phyloP scores from a whole-genome alignment of 2,888 invertebrate species.

The Dryobotodes eremita region DNA sequence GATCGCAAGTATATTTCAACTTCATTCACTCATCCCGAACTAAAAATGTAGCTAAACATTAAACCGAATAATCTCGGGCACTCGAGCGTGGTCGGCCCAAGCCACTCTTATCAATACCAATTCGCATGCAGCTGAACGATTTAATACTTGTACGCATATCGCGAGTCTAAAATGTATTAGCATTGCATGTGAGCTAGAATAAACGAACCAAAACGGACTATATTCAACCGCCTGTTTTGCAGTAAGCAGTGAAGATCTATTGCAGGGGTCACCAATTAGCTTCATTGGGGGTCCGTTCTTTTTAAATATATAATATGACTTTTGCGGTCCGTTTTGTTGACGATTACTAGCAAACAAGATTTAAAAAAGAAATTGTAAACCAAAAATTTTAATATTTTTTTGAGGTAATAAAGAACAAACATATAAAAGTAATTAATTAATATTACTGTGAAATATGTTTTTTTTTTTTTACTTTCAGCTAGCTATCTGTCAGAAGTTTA shows the following conservation, averaged over 20 bases:
- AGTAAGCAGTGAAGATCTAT: constrained; percentile 18
- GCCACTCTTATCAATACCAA: constrained; percentile 42
- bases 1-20: constrained; percentile 61
- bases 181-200: constrained; percentile 16
- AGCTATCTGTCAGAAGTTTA: no score
- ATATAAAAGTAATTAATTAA: no score
- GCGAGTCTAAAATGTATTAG: constrained; percentile 9
- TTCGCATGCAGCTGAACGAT: background rate
- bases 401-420: no score
- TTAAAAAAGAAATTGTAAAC: no score
- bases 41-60: constrained; percentile 36
- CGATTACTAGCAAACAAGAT: no score
- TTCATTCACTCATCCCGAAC: constrained; percentile 56
- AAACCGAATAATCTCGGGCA: constrained; percentile 35
- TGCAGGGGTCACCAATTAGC: no score
- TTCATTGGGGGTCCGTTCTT: no score
- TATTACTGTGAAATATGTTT: no score
- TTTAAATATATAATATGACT: no score
- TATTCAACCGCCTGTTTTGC: constrained; percentile 1
- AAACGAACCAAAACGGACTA: constrained; percentile 17
- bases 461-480: no score
- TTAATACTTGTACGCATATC: background rate
- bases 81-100: constrained; percentile 11
- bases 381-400: no score
- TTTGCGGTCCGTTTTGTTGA: no score